phyloP scores from a whole-genome alignment of 1,140 invertebrate species.

The Batillaria attramentaria region DNA sequence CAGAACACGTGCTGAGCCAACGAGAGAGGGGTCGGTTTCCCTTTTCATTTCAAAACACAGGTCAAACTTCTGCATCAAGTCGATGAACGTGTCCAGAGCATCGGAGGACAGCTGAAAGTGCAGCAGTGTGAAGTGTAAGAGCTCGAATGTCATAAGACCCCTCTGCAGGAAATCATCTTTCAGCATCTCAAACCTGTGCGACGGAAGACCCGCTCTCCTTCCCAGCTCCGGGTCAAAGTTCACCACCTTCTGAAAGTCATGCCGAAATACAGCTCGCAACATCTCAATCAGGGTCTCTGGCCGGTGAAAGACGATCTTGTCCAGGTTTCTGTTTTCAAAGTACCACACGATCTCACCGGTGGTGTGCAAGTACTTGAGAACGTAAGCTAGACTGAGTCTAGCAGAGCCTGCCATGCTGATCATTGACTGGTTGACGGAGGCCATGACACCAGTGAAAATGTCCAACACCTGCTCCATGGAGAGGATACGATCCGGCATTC shows the following conservation, averaged over 20 bases:
- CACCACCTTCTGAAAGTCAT: constrained; percentile 63
- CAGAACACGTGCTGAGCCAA: constrained; percentile 51
- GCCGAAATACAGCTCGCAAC: constrained; percentile 65
- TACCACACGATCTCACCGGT: constrained; percentile 68
- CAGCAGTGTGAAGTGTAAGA: constrained; percentile 58
- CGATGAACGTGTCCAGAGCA: constrained; percentile 58
- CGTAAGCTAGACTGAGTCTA: constrained; percentile 56
- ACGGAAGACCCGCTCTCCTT: constrained; percentile 40
- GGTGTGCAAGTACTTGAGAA: constrained; percentile 62
- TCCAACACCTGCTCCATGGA: constrained; percentile 48
- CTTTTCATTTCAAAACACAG: constrained; percentile 62
- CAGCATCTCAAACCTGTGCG: constrained; percentile 53
- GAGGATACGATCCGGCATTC: constrained; percentile 54
- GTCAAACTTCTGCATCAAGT: constrained; percentile 66
- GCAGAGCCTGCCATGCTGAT: constrained; percentile 58
- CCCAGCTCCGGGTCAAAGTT: constrained; percentile 50
- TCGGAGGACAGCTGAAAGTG: constrained; percentile 60
- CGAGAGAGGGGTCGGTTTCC: constrained; percentile 40
- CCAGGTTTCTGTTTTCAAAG: constrained; percentile 58
- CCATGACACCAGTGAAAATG: constrained; percentile 57
- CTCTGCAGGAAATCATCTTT: constrained; percentile 59
- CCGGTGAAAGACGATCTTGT: constrained; percentile 62
- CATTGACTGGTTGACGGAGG: constrained; percentile 54
- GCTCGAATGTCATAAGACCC: constrained; percentile 63
- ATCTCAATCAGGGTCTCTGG: constrained; percentile 67